Base-by-base conservation (phyloP, 2,888 invertebrate genomes). In the Parapristionchus giblindavisi region DNA sequence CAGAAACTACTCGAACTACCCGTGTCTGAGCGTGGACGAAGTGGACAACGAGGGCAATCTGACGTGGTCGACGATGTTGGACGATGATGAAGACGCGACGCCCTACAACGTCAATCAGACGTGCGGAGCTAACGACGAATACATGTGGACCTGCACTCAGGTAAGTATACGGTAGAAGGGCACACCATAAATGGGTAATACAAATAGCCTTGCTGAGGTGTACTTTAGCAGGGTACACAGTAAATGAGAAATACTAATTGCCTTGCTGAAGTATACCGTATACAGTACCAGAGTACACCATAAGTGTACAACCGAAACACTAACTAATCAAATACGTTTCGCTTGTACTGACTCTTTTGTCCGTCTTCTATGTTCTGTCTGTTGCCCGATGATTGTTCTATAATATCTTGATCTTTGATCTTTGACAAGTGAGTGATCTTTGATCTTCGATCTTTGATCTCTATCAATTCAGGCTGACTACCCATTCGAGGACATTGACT, bases 141-240 rank as follows among this genome's bases (percentile, higher is more conserved):
- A 74, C 27, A 82, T 80, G 24, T 86, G 85, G 85, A 83, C 83
- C 70, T 86, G 85, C 65, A 82, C 85, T 2, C 65, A 78, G 76
- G 77, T 77, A 75, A 6, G 70, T 32, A 8, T 52, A 27, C 61
- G 61, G 61, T 61, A 21, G 17, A 61, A 11, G 60, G 36, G 60
- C 43, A 29, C 11, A 29, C 40, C 36, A 65, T 8, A 43, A 29
- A 21, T 24, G 27, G 5, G 32, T 14, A 43, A 17, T 14, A 43
- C 17, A 8, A 43, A 43, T 8, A 43, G 43, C 8, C 43, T 17
- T 17, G 11, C 43, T 8, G 29, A 29, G 8, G 27, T 14, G 58
- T 58, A 58, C 58, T 5, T 32, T 32, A 11, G 43, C 17, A 14
- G 17, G 11, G 17, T 43, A 43, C 43, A 43, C 43, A 14, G 43